Percentiles rank a stretch among this genome's conserved stretches.
These are phyloP conservation scores for Strigamia transsilvanica DNA, from an alignment of 2,888 invertebrate species.

Conservation along the genomic window DNA sequence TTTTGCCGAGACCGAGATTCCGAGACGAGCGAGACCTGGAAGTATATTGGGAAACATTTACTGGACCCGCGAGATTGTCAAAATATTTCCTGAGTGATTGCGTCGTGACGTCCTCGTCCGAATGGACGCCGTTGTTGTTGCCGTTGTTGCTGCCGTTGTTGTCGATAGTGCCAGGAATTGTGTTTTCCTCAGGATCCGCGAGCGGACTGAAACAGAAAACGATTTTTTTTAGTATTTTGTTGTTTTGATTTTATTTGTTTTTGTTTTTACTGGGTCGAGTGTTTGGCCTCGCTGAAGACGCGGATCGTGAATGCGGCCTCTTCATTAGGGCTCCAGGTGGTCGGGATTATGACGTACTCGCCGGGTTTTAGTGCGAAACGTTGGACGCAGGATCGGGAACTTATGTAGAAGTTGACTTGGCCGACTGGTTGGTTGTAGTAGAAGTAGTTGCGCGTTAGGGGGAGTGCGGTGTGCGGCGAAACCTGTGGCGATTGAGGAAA, in stretches of 20 bases:
- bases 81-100: slow-evolving; percentile 37
- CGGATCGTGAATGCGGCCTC: slow-evolving; percentile 54
- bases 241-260: background rate
- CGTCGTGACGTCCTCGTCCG: background rate
- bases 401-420: slow-evolving; percentile 53
- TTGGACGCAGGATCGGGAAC: slow-evolving; percentile 53
- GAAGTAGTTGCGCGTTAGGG: slow-evolving; percentile 58
- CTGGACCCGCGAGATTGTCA: slow-evolving; percentile 27
- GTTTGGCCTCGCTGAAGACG: slow-evolving; percentile 54
- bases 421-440: slow-evolving; percentile 50
- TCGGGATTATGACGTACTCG: slow-evolving; percentile 55
- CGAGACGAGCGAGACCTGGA: too few relatives aligned
- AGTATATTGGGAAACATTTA: background rate
- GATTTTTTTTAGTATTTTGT: background rate
- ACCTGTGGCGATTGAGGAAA: background rate
- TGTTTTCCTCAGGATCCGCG: background rate
- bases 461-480: background rate
- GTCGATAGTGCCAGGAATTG: too few relatives aligned
- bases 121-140: background rate
- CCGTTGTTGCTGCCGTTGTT: background rate
- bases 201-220: background rate
- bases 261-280: slow-evolving; percentile 41
- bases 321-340: slow-evolving; percentile 54
- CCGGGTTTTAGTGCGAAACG: slow-evolving; percentile 54
- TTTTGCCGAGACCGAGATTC: too few relatives aligned